Conservation (phyloP, 2,797 vertebrate species). For the Loris lydekkerianus region DNA sequence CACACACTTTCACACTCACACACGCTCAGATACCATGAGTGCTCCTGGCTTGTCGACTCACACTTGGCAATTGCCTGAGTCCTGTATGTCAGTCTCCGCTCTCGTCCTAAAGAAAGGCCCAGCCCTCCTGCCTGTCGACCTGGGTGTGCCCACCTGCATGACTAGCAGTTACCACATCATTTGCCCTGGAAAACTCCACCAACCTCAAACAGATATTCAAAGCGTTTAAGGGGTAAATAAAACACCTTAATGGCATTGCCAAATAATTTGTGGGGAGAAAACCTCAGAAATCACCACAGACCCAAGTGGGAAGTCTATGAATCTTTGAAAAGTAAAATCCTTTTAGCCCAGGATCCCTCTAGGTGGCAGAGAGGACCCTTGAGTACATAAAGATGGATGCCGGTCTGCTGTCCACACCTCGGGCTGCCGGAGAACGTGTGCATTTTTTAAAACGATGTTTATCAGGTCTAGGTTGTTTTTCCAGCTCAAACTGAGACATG, state of each 20-base stretch:
- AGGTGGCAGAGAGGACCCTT: conserved; percentile 66
- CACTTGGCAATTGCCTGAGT: not conserved
- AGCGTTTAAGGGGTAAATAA: conserved; percentile 82
- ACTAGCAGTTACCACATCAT: conserved; percentile 59
- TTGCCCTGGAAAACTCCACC: conserved; percentile 70
- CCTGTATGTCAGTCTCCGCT: not conserved
- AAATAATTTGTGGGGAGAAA: conserved; percentile 75
- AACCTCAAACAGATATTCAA: conserved; percentile 77
- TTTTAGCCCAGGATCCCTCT: conserved; percentile 65
- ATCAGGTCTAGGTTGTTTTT: conserved; percentile 79
- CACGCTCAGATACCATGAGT: not conserved
- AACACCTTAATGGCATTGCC: conserved; percentile 73
- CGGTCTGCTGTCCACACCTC: conserved; percentile 73
- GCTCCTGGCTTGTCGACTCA: not conserved
- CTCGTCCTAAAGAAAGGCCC: not conserved
- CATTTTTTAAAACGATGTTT: conserved; percentile 81
- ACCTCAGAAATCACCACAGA: conserved; percentile 70
- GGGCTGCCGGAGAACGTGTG: conserved; percentile 45
- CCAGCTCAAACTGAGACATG: conserved; percentile 84
- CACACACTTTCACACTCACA: not conserved
- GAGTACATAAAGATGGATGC: conserved; percentile 67
- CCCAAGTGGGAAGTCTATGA: conserved; percentile 69
- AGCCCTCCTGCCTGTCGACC: not conserved
- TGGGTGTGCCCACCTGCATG: conserved; percentile 65
- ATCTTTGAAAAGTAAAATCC: conserved; percentile 81